Evolutionary conservation across 2,888 invertebrate species (phyloP).

Genomic region (Ernsta delagoae): DNA sequence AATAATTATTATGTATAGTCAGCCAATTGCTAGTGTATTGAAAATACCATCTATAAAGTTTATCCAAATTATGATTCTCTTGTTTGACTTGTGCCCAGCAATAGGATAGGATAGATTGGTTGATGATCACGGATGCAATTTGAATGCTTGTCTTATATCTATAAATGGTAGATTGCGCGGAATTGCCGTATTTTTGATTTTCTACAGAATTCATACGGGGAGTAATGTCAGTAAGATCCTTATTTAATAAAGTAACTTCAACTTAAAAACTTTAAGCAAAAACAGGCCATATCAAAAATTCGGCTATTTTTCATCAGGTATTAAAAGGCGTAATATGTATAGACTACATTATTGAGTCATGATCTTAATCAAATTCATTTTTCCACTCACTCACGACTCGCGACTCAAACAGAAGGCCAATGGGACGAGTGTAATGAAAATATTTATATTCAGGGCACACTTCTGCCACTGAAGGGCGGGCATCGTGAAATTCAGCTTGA

Average conservation of each 20-base stretch:
- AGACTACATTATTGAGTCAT: background rate
- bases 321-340: background rate
- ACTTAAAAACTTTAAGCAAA: no score
- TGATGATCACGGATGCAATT: no score
- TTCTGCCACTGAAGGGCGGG: constrained; percentile 9
- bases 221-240: no score
- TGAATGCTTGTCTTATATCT: no score
- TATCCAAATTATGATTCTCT: no score
- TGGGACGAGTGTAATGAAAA: constrained; percentile 28
- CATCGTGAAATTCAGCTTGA: constrained; percentile 24
- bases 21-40: background rate
- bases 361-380: background rate
- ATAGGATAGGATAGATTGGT: no score
- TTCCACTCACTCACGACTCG: no score
- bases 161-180: no score
- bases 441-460: constrained; percentile 35
- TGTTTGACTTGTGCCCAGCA: no score
- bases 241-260: no score
- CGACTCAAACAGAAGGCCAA: background rate
- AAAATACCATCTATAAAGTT: background rate
- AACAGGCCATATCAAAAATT: background rate
- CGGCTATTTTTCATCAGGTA: background rate
- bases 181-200: no score
- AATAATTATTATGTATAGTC: background rate
- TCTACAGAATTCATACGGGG: no score